These are phyloP conservation scores for Caracal caracal DNA, from an alignment of 2,113 vertebrate species.

Conservation along the genomic window DNA sequence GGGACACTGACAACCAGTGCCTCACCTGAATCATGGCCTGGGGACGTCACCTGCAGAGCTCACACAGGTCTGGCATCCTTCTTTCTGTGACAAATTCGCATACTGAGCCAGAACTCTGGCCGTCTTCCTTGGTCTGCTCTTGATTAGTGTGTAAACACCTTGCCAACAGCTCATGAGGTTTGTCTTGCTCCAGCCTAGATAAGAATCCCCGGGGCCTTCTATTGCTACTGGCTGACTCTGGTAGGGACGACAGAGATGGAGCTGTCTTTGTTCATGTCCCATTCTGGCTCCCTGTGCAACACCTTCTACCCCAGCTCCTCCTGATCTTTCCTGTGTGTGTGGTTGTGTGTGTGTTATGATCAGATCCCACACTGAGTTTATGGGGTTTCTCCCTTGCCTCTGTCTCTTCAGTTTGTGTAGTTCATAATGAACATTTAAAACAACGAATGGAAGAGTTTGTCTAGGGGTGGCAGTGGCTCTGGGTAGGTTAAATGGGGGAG, in stretches of 20 bases:
- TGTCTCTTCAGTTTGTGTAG: not conserved
- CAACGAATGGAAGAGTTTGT: not conserved
- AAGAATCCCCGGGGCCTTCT: too few relatives aligned
- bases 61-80: not conserved
- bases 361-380: too few relatives aligned
- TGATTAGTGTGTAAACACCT: not conserved
- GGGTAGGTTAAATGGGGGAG: not conserved
- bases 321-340: too few relatives aligned
- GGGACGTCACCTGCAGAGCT: too few relatives aligned
- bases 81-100: not conserved
- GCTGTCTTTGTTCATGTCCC: too few relatives aligned
- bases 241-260: too few relatives aligned
- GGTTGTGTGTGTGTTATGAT: too few relatives aligned
- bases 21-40: too few relatives aligned
- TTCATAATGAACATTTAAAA: not conserved
- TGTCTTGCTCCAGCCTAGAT: not conserved
- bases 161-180: not conserved
- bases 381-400: not conserved
- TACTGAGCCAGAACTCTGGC: not conserved
- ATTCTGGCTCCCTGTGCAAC: too few relatives aligned
- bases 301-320: too few relatives aligned
- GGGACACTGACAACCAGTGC: too few relatives aligned
- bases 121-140: not conserved
- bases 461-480: not conserved
- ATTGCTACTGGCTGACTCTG: too few relatives aligned